Evolutionary conservation across 2,888 invertebrate species (phyloP).

Genomic region (Hermaeophaga mercurialis): DNA sequence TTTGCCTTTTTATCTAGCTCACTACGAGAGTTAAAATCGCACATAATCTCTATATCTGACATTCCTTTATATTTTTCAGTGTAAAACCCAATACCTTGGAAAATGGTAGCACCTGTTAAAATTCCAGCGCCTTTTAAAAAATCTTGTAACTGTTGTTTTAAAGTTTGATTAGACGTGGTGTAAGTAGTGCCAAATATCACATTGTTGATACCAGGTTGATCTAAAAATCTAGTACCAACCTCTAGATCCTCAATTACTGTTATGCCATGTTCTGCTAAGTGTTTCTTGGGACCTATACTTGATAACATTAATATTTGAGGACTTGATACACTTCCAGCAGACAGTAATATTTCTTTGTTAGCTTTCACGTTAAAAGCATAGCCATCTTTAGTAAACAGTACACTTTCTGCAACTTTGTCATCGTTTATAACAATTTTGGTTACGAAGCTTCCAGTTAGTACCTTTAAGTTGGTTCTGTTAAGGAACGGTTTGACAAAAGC

Average conservation of each 20-base stretch:
- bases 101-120: constrained; percentile 10
- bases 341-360: constrained; percentile 71
- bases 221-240: constrained; percentile 42
- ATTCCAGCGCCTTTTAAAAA: constrained; percentile 28
- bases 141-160: constrained; percentile 61
- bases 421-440: constrained; percentile 40
- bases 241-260: constrained; percentile 41
- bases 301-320: constrained; percentile 47
- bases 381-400: constrained; percentile 60
- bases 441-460: constrained; percentile 58
- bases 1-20: not conserved
- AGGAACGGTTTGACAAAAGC: not conserved
- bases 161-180: constrained; percentile 45
- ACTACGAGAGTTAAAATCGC: not conserved
- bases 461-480: not conserved
- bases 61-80: not conserved
- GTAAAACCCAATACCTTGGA: too few relatives aligned
- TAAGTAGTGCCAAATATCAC: constrained; percentile 72
- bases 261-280: constrained; percentile 39
- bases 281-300: constrained; percentile 44
- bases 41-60: not conserved
- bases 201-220: constrained; percentile 54
- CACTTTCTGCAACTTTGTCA: constrained; percentile 56
- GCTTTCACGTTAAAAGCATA: constrained; percentile 60
- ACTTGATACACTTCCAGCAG: constrained; percentile 76